Conservation (phyloP, 2,888 invertebrate genomes). For the Hypsopygia costalis region DNA sequence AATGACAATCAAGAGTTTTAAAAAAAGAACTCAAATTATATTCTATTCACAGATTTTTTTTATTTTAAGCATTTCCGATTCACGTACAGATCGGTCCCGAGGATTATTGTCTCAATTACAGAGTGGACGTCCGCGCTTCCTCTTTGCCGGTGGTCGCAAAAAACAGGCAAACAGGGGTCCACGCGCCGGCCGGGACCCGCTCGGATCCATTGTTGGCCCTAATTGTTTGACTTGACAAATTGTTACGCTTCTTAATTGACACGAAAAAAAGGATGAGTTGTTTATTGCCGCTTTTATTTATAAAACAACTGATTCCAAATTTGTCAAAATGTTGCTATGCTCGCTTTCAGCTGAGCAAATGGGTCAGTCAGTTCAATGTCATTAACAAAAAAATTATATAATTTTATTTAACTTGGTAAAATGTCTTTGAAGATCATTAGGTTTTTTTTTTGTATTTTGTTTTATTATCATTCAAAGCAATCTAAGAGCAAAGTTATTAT, state of each 20-base stretch:
- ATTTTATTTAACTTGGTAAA: too few relatives aligned
- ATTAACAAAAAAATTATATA: too few relatives aligned
- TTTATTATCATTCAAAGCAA: too few relatives aligned
- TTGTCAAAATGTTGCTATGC: too few relatives aligned
- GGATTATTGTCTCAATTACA: constrained; percentile 61
- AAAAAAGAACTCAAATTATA: not conserved
- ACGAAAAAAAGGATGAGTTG: constrained; percentile 15
- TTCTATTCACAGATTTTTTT: constrained; percentile 24
- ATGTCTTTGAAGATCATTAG: too few relatives aligned
- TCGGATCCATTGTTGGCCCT: not conserved
- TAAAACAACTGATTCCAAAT: too few relatives aligned
- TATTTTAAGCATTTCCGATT: constrained; percentile 44
- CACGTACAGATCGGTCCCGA: constrained; percentile 27
- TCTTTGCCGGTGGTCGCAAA: constrained; percentile 60
- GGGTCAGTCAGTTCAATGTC: too few relatives aligned
- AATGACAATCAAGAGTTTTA: not conserved
- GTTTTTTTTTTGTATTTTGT: too few relatives aligned
- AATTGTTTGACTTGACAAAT: constrained; percentile 16
- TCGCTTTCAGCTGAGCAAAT: too few relatives aligned
- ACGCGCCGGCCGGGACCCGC: constrained; percentile 12
- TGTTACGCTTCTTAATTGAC: constrained; percentile 4
- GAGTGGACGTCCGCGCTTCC: constrained; percentile 47
- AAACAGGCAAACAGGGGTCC: constrained; percentile 37
- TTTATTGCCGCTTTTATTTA: not conserved
- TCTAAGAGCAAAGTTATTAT: too few relatives aligned